Percentiles rank a stretch among this genome's conserved stretches.
These are phyloP conservation scores for Dendroctonus ponderosae DNA, from an alignment of 1,140 invertebrate species.

Conservation along the genomic window DNA sequence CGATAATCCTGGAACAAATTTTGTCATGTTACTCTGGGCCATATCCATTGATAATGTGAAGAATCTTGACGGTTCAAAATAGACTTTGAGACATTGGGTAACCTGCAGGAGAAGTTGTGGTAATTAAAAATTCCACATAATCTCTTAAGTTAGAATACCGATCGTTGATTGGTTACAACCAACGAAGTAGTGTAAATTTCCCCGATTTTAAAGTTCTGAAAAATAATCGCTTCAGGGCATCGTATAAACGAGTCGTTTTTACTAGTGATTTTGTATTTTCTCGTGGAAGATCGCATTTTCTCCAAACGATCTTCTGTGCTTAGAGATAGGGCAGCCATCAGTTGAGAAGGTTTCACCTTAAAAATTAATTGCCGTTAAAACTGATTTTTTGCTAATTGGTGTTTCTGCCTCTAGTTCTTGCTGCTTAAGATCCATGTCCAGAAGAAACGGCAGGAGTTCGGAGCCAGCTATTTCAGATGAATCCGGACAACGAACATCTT, in stretches of 20 bases:
- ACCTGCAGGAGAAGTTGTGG: neutral
- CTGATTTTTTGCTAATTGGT: neutral
- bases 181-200: conserved; percentile 45
- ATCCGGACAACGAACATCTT: neutral
- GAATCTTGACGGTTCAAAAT: conserved; percentile 8
- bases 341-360: conserved; percentile 41
- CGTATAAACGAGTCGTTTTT: conserved; percentile 42
- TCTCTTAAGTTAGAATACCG: conserved; percentile 39
- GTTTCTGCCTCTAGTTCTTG: conserved; percentile 1
- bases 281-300: conserved; percentile 34
- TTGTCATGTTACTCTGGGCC: neutral
- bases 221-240: conserved; percentile 50
- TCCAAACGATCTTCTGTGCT: conserved; percentile 40
- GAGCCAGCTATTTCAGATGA: neutral
- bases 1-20: neutral
- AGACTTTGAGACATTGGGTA: conserved; percentile 4
- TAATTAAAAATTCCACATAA: neutral
- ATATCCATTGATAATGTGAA: neutral
- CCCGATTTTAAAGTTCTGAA: conserved; percentile 51
- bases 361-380: neutral
- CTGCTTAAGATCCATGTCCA: neutral
- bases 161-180: conserved; percentile 49
- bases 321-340: conserved; percentile 37
- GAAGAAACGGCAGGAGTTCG: conserved; percentile 5
- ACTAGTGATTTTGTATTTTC: conserved; percentile 31